Conservation (phyloP, 2,113 vertebrate genomes). For the Eublepharis macularius region DNA sequence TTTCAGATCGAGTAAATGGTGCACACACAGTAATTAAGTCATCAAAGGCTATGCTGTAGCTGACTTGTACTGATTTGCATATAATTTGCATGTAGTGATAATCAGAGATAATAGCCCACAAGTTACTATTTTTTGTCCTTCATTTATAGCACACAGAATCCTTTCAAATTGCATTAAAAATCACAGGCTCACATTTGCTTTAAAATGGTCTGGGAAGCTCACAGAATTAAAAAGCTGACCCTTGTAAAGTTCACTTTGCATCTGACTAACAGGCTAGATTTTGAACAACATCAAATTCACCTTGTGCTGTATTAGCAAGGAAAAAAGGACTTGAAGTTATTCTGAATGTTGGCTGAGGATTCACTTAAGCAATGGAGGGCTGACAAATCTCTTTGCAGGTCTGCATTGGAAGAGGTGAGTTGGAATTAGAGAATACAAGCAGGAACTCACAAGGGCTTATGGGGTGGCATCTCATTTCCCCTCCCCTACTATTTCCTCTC, state of each 20-base stretch:
- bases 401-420: neutral
- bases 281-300: neutral
- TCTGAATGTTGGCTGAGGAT: neutral
- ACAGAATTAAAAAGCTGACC: constrained; percentile 5
- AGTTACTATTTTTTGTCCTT: constrained; percentile 15
- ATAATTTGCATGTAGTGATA: constrained; percentile 16
- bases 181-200: constrained; percentile 15
- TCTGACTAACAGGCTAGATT: neutral
- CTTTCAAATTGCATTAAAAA: constrained; percentile 19
- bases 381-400: neutral
- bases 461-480: no score
- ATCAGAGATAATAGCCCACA: neutral
- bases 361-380: neutral
- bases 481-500: no score
- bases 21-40: constrained; percentile 25
- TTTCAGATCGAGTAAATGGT: constrained; percentile 17
- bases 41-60: constrained; percentile 19
- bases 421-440: neutral
- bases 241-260: neutral
- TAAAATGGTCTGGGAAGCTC: neutral
- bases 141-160: constrained; percentile 22
- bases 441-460: no score
- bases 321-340: neutral
- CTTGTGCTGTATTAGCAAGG: neutral
- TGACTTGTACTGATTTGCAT: constrained; percentile 23